Evolutionary conservation across 2,888 invertebrate species (phyloP).

Genomic region (Melieria picta): DNA sequence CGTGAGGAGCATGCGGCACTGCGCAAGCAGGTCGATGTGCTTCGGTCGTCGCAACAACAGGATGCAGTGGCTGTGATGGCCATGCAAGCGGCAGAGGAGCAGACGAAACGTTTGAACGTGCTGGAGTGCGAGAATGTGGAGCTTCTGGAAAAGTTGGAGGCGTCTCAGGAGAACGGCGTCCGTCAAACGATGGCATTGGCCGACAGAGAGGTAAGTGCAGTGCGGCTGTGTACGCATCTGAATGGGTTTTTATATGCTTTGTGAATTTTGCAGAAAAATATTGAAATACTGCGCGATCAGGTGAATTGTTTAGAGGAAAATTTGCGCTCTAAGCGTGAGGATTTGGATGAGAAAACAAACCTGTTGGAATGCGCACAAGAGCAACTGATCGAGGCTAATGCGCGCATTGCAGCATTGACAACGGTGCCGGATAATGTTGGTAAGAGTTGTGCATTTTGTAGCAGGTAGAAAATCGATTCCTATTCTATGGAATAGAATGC

Average conservation of each 20-base stretch:
- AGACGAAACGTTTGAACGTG: constrained; percentile 30
- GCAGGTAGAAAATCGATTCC: neutral
- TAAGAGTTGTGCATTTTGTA: constrained; percentile 38
- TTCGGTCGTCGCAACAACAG: constrained; percentile 3
- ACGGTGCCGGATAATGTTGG: constrained; percentile 56
- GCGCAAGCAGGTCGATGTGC: constrained; percentile 44
- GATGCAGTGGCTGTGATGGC: constrained; percentile 29
- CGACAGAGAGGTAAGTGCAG: constrained; percentile 56
- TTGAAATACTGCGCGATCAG: constrained; percentile 61
- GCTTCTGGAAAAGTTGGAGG: constrained; percentile 56
- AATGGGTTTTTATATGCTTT: neutral
- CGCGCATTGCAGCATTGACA: constrained; percentile 57
- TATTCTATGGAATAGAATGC: neutral
- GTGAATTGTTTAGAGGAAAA: constrained; percentile 62
- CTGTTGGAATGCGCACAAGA: constrained; percentile 63
- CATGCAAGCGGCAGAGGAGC: constrained; percentile 33
- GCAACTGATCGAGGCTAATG: constrained; percentile 60
- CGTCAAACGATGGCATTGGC: constrained; percentile 55
- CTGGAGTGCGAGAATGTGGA: constrained; percentile 59
- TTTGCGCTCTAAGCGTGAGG: constrained; percentile 58
- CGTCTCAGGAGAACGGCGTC: constrained; percentile 52
- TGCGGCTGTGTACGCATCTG: neutral
- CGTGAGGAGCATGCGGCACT: constrained; percentile 46
- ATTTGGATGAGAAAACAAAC: constrained; percentile 60
- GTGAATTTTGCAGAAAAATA: constrained; percentile 52